Base-by-base conservation (phyloP, 2,888 invertebrate genomes). In the Nemoura dubitans region DNA sequence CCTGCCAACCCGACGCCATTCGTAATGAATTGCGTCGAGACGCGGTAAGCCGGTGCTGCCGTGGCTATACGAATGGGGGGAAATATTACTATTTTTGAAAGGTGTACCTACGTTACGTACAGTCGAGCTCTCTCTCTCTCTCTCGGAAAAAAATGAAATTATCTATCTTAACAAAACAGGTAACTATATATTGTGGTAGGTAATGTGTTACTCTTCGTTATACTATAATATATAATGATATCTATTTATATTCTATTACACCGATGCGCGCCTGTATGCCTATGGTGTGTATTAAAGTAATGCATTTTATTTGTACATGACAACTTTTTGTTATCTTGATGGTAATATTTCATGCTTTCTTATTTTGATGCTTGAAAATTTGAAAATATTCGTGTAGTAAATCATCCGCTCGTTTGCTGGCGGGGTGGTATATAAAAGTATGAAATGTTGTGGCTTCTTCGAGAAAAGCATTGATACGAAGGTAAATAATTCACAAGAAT, bases 71-170 rank as follows among this genome's bases (percentile, higher is more conserved):
- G n/a, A 30, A 16, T 29, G 14, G 28, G 81, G 30, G 81, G 27
- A 81, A 81, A 81, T 81, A 81, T 81, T 81, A 81, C 27, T 81
- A 30, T 30, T 81, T 81, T 59, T 59, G 59, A 59, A 59, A 81
- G 81, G 29, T 81, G 10, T n/a, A n/a, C n/a, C n/a, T n/a, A 59
- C 21, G 59, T 59, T 59, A 21, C 36, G 26, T 80, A 59, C 21
- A 16, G 59, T 59, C 59, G 59, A 59, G 59, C 21, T 3, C 2
- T 59, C 21, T n/a, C n/a, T n/a, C n/a, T n/a, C n/a, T n/a, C n/a
- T n/a, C n/a, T n/a, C n/a, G 36, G 36, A 59, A 59, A 59, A 59
- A 59, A 59, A 30, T 81, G 81, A 81, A 81, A 81, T 21, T 27
- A 81, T 80, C 28, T 27, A 26, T 81, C 81, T 29, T 81, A 29